A percentile compares a stretch with the other conserved stretches of the same genome.
Conservation (phyloP, 2,888 invertebrate species). For the Netelia fuscicornis region DNA sequence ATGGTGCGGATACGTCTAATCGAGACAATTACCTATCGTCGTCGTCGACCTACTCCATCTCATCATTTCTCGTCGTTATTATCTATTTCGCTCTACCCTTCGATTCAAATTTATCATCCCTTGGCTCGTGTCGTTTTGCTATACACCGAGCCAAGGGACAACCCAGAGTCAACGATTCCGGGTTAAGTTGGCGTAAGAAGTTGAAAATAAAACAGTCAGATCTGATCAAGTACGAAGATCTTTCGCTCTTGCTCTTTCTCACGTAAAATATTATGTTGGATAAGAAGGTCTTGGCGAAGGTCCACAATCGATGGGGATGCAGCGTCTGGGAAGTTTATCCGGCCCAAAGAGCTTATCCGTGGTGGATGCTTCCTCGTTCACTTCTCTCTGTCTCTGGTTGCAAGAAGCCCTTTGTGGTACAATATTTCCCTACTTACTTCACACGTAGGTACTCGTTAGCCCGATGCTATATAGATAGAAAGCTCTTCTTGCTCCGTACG, state of each 20-base stretch:
- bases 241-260: conserved; percentile 58
- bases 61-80: conserved; percentile 36
- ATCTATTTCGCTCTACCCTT: conserved; percentile 49
- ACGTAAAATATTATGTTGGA: conserved; percentile 80
- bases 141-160: not conserved
- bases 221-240: conserved; percentile 69
- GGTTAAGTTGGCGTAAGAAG: conserved; percentile 24
- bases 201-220: conserved; percentile 22
- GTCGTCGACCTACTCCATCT: conserved; percentile 31
- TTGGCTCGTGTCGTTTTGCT: not conserved
- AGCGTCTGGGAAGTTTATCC: conserved; percentile 81
- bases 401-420: conserved; percentile 9
- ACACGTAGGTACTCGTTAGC: conserved; percentile 23
- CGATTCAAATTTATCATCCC: conserved; percentile 1
- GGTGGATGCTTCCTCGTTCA: conserved; percentile 66
- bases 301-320: conserved; percentile 81
- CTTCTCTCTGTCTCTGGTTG: conserved; percentile 28
- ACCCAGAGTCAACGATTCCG: not conserved
- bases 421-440: conserved; percentile 39
- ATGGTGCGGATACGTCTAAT: conserved; percentile 52
- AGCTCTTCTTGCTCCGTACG: conserved; percentile 29
- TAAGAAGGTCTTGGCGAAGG: conserved; percentile 78
- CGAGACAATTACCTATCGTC: conserved; percentile 58
- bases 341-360: conserved; percentile 75
- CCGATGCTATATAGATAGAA: conserved; percentile 30